Conservation (phyloP, 2,113 vertebrate species). For the Charina bottae region DNA sequence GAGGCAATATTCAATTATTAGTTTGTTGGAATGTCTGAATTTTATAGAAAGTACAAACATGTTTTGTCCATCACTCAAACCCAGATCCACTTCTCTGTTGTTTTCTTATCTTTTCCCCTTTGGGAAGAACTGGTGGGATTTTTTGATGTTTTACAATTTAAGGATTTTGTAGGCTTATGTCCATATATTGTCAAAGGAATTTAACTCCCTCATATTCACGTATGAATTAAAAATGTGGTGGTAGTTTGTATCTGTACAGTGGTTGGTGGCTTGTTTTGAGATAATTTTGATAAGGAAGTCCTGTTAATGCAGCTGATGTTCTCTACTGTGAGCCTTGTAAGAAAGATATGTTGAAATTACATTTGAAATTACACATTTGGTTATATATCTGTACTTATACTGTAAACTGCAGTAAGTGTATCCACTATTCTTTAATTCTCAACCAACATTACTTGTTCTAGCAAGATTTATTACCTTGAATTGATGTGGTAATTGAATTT, state of each 20-base stretch:
- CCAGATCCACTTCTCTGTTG: slow-evolving; percentile 52
- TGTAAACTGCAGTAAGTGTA: slow-evolving; percentile 61
- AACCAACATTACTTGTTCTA: slow-evolving; percentile 44
- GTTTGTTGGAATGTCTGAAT: slow-evolving; percentile 67
- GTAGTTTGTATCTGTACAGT: slow-evolving; percentile 43
- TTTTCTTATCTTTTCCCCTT: slow-evolving; percentile 55
- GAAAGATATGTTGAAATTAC: slow-evolving; percentile 52
- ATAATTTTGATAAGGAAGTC: slow-evolving; percentile 48
- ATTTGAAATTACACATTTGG: slow-evolving; percentile 53
- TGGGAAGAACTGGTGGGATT: slow-evolving; percentile 35
- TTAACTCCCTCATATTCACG: slow-evolving; percentile 43
- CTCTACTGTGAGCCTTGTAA: slow-evolving; percentile 60
- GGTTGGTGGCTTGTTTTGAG: slow-evolving; percentile 53
- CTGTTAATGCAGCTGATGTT: slow-evolving; percentile 40
- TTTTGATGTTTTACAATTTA: slow-evolving; percentile 22
- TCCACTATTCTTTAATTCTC: slow-evolving; percentile 52
- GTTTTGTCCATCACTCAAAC: slow-evolving; percentile 49
- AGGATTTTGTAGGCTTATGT: slow-evolving; percentile 36
- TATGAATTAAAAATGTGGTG: slow-evolving; percentile 53
- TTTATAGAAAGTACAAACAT: slow-evolving; percentile 63
- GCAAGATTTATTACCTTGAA: slow-evolving; percentile 31
- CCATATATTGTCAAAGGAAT: slow-evolving; percentile 51
- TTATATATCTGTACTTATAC: slow-evolving; percentile 58
- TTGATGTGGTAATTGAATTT: background rate
- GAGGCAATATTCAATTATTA: slow-evolving; percentile 72